These are phyloP conservation scores for Parnassius mnemosyne DNA, from an alignment of 2,888 invertebrate genomes.

Conservation along the genomic window DNA sequence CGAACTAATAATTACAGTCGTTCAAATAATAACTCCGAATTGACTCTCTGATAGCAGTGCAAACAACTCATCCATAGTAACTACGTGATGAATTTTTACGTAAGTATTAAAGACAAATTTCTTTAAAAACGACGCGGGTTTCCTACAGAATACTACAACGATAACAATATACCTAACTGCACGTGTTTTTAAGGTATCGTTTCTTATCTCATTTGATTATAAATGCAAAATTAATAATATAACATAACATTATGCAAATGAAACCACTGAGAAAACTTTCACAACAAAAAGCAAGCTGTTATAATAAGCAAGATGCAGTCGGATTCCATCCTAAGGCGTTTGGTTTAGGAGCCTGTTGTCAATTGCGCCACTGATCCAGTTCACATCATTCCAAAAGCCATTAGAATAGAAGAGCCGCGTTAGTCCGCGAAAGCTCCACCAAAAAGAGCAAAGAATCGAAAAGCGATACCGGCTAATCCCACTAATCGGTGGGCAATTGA, in stretches of 20 bases:
- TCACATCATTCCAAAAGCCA: slow-evolving; percentile 42
- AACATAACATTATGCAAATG: no score
- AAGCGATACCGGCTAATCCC: slow-evolving; percentile 78
- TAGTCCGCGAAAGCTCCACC: slow-evolving; percentile 67
- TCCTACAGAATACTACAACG: no score
- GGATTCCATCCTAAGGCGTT: not conserved
- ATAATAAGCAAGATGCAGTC: no score
- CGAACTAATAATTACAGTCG: slow-evolving; percentile 59
- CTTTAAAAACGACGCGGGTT: no score
- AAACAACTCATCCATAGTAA: slow-evolving; percentile 40
- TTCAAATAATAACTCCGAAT: slow-evolving; percentile 60
- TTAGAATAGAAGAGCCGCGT: slow-evolving; percentile 50
- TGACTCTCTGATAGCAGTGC: slow-evolving; percentile 55
- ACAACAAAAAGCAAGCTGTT: no score
- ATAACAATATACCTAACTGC: no score
- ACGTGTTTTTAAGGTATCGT: no score
- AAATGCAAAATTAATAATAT: no score
- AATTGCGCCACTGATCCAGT: slow-evolving; percentile 17
- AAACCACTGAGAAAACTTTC: no score
- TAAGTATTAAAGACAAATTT: no score
- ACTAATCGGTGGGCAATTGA: slow-evolving; percentile 81
- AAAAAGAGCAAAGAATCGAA: slow-evolving; percentile 77
- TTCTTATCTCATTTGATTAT: no score
- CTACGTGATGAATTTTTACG: slow-evolving; percentile 37
- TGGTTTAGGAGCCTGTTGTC: not conserved